Conservation (phyloP, 2,113 vertebrate genomes). For the Triplophysa rosa region DNA sequence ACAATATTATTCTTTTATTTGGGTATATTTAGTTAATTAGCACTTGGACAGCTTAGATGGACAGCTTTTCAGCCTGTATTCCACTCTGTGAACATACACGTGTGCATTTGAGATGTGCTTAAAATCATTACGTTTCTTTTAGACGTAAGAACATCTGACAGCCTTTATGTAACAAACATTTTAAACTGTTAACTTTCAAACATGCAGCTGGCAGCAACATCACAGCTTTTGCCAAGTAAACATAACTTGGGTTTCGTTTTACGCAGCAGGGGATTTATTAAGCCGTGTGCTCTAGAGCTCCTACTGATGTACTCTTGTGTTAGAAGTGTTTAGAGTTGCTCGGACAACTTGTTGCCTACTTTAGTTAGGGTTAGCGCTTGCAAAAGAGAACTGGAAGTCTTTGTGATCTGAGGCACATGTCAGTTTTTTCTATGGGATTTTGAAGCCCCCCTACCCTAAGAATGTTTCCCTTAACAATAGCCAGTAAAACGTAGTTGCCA, state of each 20-base stretch:
- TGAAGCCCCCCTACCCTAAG: background rate
- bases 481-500: too few relatives aligned
- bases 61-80: background rate
- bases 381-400: conserved; percentile 7
- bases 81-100: background rate
- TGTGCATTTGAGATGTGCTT: background rate
- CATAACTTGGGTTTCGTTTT: conserved; percentile 4
- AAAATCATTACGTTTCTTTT: background rate
- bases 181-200: background rate
- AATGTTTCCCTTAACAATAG: background rate
- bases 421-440: background rate
- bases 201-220: conserved; percentile 18
- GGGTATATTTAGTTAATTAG: too few relatives aligned
- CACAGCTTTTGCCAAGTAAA: conserved; percentile 25
- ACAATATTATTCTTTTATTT: too few relatives aligned
- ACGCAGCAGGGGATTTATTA: conserved; percentile 32
- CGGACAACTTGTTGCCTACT: background rate
- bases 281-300: background rate
- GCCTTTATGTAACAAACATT: background rate
- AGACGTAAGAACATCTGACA: background rate
- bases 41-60: too few relatives aligned
- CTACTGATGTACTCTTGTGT: conserved; percentile 11
- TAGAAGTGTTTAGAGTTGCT: conserved; percentile 20
- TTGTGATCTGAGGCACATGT: background rate
- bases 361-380: background rate